Evolutionary conservation across 2,113 vertebrate genomes (phyloP), one percentile per base, ranked within the genome.

Genomic region (Cololabis saira): DNA sequence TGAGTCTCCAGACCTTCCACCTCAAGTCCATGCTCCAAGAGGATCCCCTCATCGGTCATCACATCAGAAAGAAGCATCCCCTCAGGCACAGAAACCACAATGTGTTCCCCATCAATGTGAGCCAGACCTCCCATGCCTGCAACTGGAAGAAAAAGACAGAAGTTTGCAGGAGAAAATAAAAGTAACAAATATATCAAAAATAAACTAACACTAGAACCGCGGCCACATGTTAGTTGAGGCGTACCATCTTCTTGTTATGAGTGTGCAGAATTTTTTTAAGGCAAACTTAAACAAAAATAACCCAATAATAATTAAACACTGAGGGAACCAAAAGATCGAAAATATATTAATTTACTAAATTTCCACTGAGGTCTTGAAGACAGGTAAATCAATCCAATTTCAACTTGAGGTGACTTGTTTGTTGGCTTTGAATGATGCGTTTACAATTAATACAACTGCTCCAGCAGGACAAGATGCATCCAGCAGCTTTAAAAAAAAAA

Each of bases 41-140:
- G 94, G 78, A 99, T 96, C 54, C 96, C 98, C 45, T 98, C 97
- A 5, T 98, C 97, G 0, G 97, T 96, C 85, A 98, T 96, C 71
- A 99, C 95, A 27, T 99, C 97, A 19, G 98, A 99, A 61, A 99
- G 96, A 68, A 99, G 94, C 61, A 99, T 96, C 14, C 96, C 96
- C 84, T 99, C 96, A 0, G 98, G 97, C 50, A 99, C 98, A 5
- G 98, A 98, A 47, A 99, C 97, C 74, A 99, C 96, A 63, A 99
- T 99, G 89, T 99, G 98, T 67, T 99, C 98, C 57, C 97, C 98
- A 43, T 99, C 97, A 41, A 99, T 96, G 84, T 98, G 97, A 61
- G 98, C 97, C 74, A 96, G 94, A 86, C 98, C 98, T 62, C 96
- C 95, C 96, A 99, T 99, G 74, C 97, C 97, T 87, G 96, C 93